Base-by-base conservation (phyloP, 2,113 vertebrate species). In the Scortum barcoo region DNA sequence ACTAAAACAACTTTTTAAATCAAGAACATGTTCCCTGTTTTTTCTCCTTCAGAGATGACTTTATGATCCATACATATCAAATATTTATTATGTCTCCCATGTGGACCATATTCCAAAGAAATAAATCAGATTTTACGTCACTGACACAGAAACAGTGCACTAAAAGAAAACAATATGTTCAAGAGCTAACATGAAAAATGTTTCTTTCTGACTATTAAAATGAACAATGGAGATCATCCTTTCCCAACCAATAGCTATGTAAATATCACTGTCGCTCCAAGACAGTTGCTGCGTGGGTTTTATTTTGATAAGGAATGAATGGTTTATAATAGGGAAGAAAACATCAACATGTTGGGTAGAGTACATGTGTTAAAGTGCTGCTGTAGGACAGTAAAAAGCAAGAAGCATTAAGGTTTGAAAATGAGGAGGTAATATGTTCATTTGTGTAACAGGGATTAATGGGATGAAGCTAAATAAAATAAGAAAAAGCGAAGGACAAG, bases 61-160 rank as follows among this genome's bases (percentile, higher is more conserved):
- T 76, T 36, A 33, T 79, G 36, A 50, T 44, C 20, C 36, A 65
- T 69, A 50, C 38, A 71, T 80, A 65, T 80, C 12, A 78, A 72
- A 19, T 38, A 24, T 83, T 76, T 72, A 53, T 63, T 30, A 28
- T 65, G 24, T 67, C 30, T 62, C 73, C 63, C 86, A 88, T 84
- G 76, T 74, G 75, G 76, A 66, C 80, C 24, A 54, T 50, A 66
- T 76, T 75, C 77, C 70, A 72, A 46, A 30, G 13, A 76, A 67
- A 66, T 50, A 81, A 74, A 80, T 67, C 30, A 44, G 17, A 11
- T 53, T 78, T 63, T 53, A 70, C 33, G 11, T 70, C n/a, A 28
- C 30, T 76, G 30, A 50, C 7, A 10, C 50, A 54, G 24, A 63
- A 4, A 42, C 53, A 69, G 20, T 7, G 12, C 16, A 7, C 14